These are phyloP conservation scores for Ophion costatus DNA, from an alignment of 2,888 invertebrate species.

Conservation along the genomic window DNA sequence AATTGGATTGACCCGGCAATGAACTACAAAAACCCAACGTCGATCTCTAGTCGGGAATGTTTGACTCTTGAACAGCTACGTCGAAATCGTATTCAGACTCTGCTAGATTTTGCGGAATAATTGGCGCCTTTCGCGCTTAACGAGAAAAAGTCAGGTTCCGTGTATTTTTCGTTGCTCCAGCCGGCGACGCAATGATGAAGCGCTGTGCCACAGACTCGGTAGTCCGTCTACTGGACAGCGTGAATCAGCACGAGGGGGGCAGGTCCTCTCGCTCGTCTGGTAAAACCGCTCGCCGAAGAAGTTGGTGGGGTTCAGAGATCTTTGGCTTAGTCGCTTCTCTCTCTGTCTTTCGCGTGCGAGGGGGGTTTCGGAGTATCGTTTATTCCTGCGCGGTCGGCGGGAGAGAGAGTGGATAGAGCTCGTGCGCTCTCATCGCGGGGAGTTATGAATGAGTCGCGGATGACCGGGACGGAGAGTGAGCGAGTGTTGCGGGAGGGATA, in stretches of 20 bases:
- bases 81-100: slow-evolving; percentile 1
- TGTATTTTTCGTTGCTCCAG: slow-evolving; percentile 12
- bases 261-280: slow-evolving; percentile 62
- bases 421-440: slow-evolving; percentile 69
- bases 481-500: slow-evolving; percentile 29
- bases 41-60: too few species aligned
- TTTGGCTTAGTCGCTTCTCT: slow-evolving; percentile 53
- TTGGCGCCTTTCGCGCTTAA: background rate
- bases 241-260: slow-evolving; percentile 57
- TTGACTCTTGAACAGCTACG: too few species aligned
- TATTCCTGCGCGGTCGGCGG: slow-evolving; percentile 21
- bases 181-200: slow-evolving; percentile 4
- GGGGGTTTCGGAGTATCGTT: slow-evolving; percentile 32
- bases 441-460: slow-evolving; percentile 81
- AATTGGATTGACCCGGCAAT: too few species aligned
- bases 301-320: slow-evolving; percentile 56
- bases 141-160: background rate
- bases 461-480: slow-evolving; percentile 59
- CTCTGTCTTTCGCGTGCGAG: slow-evolving; percentile 45
- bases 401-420: slow-evolving; percentile 54
- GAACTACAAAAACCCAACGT: too few species aligned
- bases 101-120: background rate
- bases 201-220: slow-evolving; percentile 1
- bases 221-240: slow-evolving; percentile 42
- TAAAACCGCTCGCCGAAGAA: slow-evolving; percentile 45